Evolutionary conservation across 2,797 vertebrate species (phyloP).

Genomic region (Chiloscyllium punctatum): DNA sequence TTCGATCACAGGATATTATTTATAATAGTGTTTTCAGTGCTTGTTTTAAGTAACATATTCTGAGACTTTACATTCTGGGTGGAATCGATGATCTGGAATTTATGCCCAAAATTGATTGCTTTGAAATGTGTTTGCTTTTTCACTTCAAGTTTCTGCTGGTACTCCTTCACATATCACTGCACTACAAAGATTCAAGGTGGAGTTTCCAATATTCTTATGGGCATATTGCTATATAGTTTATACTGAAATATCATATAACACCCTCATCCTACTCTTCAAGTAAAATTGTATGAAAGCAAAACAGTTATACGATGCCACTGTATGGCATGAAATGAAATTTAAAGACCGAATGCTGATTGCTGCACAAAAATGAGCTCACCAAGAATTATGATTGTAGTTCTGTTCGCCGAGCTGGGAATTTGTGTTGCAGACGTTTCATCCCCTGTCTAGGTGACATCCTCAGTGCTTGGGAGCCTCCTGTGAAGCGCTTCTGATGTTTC

Average conservation of each 20-base stretch:
- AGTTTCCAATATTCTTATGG: not conserved
- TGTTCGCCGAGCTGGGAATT: too few relatives aligned
- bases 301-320: not conserved
- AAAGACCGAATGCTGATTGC: not conserved
- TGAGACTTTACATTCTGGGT: too few relatives aligned
- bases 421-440: too few relatives aligned
- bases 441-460: too few relatives aligned
- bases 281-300: not conserved
- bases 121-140: too few relatives aligned
- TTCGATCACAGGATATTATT: not conserved
- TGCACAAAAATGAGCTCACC: not conserved
- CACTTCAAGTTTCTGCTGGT: too few relatives aligned
- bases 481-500: too few relatives aligned
- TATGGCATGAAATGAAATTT: not conserved
- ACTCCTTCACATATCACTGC: too few relatives aligned
- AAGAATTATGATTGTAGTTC: not conserved
- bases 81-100: too few relatives aligned
- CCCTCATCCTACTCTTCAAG: not conserved
- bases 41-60: not conserved
- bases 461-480: too few relatives aligned
- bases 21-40: not conserved
- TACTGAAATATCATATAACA: not conserved
- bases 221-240: not conserved
- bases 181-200: not conserved
- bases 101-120: too few relatives aligned